Percentiles rank a stretch among this genome's conserved stretches.
These are phyloP conservation scores for Platyscapa corneri DNA, from an alignment of 1,140 invertebrate species.

Conservation along the genomic window DNA sequence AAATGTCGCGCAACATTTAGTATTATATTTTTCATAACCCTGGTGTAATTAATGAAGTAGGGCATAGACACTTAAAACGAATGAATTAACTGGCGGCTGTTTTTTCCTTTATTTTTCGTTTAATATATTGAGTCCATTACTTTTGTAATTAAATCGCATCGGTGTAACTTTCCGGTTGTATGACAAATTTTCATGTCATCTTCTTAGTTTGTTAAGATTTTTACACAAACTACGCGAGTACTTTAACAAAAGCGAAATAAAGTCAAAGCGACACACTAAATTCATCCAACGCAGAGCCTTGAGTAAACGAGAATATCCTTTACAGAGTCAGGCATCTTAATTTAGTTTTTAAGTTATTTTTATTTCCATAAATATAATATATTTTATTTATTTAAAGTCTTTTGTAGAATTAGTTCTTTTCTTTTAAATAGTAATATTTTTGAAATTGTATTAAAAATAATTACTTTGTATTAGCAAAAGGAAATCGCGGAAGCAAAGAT, in stretches of 20 bases:
- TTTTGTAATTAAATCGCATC: constrained; percentile 37
- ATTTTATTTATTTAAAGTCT: constrained; percentile 36
- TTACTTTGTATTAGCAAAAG: constrained; percentile 10
- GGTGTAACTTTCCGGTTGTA: constrained; percentile 38
- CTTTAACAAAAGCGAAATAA: background rate
- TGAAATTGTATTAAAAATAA: constrained; percentile 22
- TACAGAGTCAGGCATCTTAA: constrained; percentile 33
- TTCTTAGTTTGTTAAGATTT: constrained; percentile 28
- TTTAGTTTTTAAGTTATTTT: constrained; percentile 31
- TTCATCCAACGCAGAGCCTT: background rate
- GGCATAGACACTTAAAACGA: constrained; percentile 59
- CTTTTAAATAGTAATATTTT: constrained; percentile 15
- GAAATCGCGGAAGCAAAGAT: background rate
- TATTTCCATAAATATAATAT: constrained; percentile 12
- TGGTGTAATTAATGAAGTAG: constrained; percentile 66
- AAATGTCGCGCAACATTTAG: constrained; percentile 68
- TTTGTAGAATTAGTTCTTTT: constrained; percentile 22
- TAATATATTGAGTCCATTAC: background rate
- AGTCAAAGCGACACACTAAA: constrained; percentile 22
- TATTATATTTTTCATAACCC: constrained; percentile 74
- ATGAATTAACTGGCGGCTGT: constrained; percentile 47
- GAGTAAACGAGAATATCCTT: background rate
- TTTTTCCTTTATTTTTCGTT: background rate
- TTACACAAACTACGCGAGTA: background rate
- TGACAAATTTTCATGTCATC: constrained; percentile 27